Evolutionary conservation across 2,888 invertebrate genomes (phyloP).

Genomic region (Xanthorhoe spadicearia): DNA sequence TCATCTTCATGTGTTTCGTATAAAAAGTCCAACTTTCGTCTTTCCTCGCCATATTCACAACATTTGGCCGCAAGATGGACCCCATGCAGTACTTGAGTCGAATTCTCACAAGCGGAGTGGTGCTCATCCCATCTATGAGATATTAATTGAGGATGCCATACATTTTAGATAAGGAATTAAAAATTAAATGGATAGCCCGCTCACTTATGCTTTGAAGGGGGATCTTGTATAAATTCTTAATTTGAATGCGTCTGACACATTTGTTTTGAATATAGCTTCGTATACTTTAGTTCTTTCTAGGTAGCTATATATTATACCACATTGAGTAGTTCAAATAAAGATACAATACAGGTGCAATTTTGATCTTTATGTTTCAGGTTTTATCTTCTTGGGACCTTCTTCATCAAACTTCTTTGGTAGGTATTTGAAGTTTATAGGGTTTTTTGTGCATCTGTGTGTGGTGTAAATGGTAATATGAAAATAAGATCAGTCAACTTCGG

Average conservation of each 20-base stretch:
- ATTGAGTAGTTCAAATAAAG: too few species aligned
- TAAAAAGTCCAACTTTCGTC: too few species aligned
- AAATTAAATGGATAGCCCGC: conserved; percentile 26
- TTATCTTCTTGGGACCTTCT: too few species aligned
- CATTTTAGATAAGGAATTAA: conserved; percentile 41
- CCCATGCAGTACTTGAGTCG: conserved; percentile 29
- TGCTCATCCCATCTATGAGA: conserved; percentile 40
- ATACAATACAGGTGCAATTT: too few species aligned
- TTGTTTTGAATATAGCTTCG: neutral
- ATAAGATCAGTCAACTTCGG: conserved; percentile 47
- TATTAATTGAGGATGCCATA: conserved; percentile 44
- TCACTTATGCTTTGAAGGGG: conserved; percentile 2
- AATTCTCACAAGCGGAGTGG: conserved; percentile 35
- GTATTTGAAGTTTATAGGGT: too few species aligned
- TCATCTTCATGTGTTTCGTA: too few species aligned
- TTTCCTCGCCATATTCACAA: conserved; percentile 1
- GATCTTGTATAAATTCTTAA: conserved; percentile 35
- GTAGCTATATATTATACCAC: too few species aligned
- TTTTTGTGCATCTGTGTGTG: too few species aligned
- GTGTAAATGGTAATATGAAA: conserved; percentile 17
- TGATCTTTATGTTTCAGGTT: too few species aligned
- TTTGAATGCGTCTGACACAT: neutral
- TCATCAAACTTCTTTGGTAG: too few species aligned
- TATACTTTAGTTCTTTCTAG: neutral
- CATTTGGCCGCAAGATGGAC: conserved; percentile 24